Base-by-base conservation (phyloP, 1,140 invertebrate genomes). In the Helicoverpa zea region DNA sequence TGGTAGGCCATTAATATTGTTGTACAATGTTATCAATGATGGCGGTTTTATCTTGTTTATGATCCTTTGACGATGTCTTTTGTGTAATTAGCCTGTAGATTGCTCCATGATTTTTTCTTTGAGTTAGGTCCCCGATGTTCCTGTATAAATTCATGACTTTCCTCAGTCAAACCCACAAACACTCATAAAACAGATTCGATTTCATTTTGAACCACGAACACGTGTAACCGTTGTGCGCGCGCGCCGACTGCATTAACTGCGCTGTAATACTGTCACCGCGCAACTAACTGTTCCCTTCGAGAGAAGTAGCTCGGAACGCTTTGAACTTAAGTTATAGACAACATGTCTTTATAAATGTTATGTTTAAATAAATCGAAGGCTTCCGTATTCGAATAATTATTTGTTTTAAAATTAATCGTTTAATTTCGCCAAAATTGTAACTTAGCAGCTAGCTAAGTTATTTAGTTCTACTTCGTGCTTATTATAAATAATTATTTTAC, bases 211-310 rank as follows among this genome's bases (percentile, higher is more conserved):
- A 58, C 11, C 16, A 43, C 43, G 16, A 43, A 68, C 64, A 68
- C 64, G 64, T 68, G 43, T 68, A 68, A n/a, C 5, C 10, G 43
- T 49, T 18, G 43, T 49, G 64, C 64, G 64, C 64, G 63, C 43
- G 63, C 63, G 35, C 63, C 14, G 35, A 43, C 43, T 16, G 43
- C 43, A 49, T 16, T 68, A 51, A 68, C 64, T 68, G 64, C 64
- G 10, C 63, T 66, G 35, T 68, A 68, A 68, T 49, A 49, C 43
- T 68, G 43, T 68, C 64, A 16, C 43, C 64, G 18, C 23, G 12
- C 43, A 68, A 68, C 64, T 68, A 68, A 68, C 64, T 68, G 64
- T 68, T 18, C n/a, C 3, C 16, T 49, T 66, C 18, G 43, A 68
- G 43, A 16, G 7, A 11, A n/a, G 43, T 68, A 68, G 64, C n/a